Conservation (phyloP, 2,888 invertebrate genomes). For the Ligdia adustata region DNA sequence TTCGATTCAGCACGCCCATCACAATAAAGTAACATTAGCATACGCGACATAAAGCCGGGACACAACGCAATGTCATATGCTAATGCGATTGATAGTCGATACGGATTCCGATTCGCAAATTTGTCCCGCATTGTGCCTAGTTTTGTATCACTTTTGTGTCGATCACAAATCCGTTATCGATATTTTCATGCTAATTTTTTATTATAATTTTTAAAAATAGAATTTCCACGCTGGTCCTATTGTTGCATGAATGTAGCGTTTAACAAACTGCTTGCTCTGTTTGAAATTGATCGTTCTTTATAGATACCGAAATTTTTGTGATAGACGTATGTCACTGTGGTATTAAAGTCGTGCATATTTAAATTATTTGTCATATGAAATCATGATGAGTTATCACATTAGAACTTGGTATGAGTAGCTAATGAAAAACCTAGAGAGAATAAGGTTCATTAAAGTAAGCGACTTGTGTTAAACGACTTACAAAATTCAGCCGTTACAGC, state of each 20-base stretch:
- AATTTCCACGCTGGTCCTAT: conserved; percentile 38
- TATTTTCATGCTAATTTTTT: conserved; percentile 72
- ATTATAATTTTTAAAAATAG: conserved; percentile 36
- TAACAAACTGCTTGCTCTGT: conserved; percentile 15
- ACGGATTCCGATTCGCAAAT: conserved; percentile 68
- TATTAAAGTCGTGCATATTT: no score
- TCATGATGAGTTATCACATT: no score
- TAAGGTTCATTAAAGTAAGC: no score
- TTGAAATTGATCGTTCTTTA: conserved; percentile 32
- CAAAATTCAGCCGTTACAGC: no score
- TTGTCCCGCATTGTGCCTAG: conserved; percentile 68
- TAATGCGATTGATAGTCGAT: conserved; percentile 67
- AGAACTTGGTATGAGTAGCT: no score
- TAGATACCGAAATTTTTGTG: conserved; percentile 8
- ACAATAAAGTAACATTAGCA: conserved; percentile 60
- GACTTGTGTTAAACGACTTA: no score
- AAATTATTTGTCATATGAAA: no score
- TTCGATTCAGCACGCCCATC: conserved; percentile 51
- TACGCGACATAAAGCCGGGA: conserved; percentile 44
- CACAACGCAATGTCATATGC: conserved; percentile 56
- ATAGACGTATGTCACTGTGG: no score
- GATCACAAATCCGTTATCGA: conserved; percentile 71
- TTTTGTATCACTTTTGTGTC: conserved; percentile 48
- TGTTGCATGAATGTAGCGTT: conserved; percentile 38
- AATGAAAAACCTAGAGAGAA: no score